Percentiles rank a stretch among this genome's conserved stretches.
Conservation (phyloP, 2,888 invertebrate genomes). For the Chironomus tentans region DNA sequence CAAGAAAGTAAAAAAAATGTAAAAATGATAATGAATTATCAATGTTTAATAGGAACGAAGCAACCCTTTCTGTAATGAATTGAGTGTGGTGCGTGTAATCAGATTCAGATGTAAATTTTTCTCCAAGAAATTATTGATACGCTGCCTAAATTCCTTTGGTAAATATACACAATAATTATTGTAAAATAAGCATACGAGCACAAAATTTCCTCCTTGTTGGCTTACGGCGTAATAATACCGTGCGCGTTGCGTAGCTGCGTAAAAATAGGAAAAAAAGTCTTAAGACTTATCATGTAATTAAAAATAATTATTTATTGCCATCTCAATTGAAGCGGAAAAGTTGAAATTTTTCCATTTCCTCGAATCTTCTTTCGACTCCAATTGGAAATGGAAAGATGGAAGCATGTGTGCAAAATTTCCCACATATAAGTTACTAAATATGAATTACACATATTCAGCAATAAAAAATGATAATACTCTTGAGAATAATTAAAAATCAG, state of each 20-base stretch:
- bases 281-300: constrained; percentile 11
- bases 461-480: constrained; percentile 20
- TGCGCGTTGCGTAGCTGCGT: too few species aligned
- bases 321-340: neutral
- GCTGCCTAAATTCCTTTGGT: neutral
- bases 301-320: constrained; percentile 22
- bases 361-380: neutral
- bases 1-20: neutral
- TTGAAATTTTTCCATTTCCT: neutral
- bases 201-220: neutral
- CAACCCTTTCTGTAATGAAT: neutral
- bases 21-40: constrained; percentile 23
- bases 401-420: neutral
- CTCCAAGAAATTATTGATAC: neutral
- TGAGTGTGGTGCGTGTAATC: neutral
- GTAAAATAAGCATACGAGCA: too few species aligned
- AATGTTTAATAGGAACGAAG: neutral
- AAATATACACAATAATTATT: neutral
- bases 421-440: neutral
- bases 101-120: too few species aligned
- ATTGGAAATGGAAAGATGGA: neutral
- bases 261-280: neutral
- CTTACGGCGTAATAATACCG: neutral
- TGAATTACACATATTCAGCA: neutral
- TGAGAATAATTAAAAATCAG: constrained; percentile 26